Percentiles rank a stretch among this genome's conserved stretches.
These are phyloP conservation scores for Druon quercuslanigerum DNA, from an alignment of 1,140 invertebrate genomes.

Conservation along the genomic window DNA sequence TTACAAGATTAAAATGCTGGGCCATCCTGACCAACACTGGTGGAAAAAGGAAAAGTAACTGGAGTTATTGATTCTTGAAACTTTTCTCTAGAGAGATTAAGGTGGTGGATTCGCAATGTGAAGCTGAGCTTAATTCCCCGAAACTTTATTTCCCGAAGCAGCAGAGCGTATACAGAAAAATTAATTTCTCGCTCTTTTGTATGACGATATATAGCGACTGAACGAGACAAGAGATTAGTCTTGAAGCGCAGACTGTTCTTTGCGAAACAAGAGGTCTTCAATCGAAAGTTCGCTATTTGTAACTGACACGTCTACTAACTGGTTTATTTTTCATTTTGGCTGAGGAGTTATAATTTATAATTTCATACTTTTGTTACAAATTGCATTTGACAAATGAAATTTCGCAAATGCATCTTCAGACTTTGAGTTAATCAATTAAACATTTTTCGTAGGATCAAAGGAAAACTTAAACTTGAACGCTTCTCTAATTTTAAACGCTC, in stretches of 20 bases:
- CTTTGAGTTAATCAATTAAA: no score
- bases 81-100: neutral
- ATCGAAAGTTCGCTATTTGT: neutral
- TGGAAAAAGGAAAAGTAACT: no score
- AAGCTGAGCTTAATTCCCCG: neutral
- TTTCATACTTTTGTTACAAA: neutral
- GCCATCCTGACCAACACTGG: no score
- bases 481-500: no score
- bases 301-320: neutral
- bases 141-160: slow-evolving; percentile 7
- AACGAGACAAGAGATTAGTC: neutral
- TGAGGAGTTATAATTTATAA: neutral
- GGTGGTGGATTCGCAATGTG: neutral
- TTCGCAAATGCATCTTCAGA: no score
- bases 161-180: slow-evolving; percentile 17
- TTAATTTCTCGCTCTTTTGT: slow-evolving; percentile 2
- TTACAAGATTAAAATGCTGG: no score
- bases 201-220: neutral
- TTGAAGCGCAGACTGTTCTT: neutral
- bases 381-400: no score
- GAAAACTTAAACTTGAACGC: no score
- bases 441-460: no score
- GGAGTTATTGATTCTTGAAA: neutral
- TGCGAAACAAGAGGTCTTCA: neutral
- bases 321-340: neutral